Percentiles rank a stretch among this genome's conserved stretches.
Evolutionary conservation across 2,113 vertebrate genomes (phyloP).

Genomic region (Eclectus roratus): DNA sequence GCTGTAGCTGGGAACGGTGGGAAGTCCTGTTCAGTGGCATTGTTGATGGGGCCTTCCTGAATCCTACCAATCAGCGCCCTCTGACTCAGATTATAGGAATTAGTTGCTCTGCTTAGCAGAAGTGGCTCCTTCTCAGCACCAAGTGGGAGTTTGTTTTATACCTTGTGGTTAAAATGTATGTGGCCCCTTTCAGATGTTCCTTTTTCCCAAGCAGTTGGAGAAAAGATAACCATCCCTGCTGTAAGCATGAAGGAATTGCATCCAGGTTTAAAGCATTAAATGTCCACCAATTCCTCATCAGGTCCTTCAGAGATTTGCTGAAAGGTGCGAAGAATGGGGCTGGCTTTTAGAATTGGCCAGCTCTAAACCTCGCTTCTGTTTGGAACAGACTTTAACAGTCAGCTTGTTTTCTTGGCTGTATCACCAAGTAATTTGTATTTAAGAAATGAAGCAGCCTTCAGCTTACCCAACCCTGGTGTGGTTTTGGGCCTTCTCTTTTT

Average conservation of each 20-base stretch:
- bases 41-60: constrained; percentile 10
- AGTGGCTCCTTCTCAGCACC: constrained; percentile 44
- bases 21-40: constrained; percentile 30
- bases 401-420: background rate
- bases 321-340: background rate
- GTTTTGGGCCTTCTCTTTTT: background rate
- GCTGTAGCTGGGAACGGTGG: background rate
- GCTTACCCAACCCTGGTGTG: fast-evolving
- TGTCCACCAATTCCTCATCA: background rate
- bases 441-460: background rate
- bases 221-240: background rate
- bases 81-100: constrained; percentile 40
- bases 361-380: background rate
- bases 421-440: background rate
- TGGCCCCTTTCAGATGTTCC: constrained; percentile 9
- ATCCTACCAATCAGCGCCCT: constrained; percentile 9
- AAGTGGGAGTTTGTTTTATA: constrained; percentile 29
- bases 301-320: background rate
- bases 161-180: constrained; percentile 12
- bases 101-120: constrained; percentile 17
- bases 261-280: background rate
- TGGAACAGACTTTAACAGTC: background rate
- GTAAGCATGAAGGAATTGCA: background rate
- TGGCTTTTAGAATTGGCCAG: background rate
- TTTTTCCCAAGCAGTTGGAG: background rate